Evolutionary conservation across 2,113 vertebrate species (phyloP).

Genomic region (Cricetomys ansorgei): DNA sequence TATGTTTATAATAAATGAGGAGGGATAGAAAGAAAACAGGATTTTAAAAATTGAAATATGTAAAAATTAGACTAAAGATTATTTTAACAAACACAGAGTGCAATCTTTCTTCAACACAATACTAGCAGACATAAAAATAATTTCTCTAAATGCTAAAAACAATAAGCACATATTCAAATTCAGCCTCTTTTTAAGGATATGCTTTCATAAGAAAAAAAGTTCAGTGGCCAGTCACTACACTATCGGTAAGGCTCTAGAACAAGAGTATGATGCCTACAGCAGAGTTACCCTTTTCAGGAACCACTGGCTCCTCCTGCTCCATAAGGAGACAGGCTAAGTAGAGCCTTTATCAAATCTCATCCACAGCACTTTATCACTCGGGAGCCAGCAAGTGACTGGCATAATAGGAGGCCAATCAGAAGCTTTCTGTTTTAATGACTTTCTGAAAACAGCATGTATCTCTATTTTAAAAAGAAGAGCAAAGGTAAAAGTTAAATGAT

Average conservation of each 20-base stretch:
- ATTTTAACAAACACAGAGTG: conserved; percentile 38
- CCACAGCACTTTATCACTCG: background rate
- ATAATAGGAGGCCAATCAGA: background rate
- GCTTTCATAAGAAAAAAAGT: background rate
- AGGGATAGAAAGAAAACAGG: background rate
- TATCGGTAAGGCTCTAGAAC: background rate
- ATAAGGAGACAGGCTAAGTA: background rate
- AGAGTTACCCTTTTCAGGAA: background rate
- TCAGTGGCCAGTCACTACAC: background rate
- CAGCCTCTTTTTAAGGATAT: conserved; percentile 25
- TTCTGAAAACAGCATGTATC: background rate
- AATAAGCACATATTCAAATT: background rate
- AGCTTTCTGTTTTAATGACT: background rate
- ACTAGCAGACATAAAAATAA: conserved; percentile 34
- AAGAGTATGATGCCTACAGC: background rate
- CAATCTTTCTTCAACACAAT: background rate
- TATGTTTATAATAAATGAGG: background rate
- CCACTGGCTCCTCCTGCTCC: background rate
- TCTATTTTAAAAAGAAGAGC: background rate
- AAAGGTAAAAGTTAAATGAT: background rate
- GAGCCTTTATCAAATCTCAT: background rate
- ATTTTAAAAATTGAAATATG: conserved; percentile 30
- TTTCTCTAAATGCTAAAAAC: conserved; percentile 12
- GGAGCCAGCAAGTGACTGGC: background rate
- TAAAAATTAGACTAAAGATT: conserved; percentile 15